These are phyloP conservation scores for Tonatia bakeri DNA, from an alignment of 2,113 vertebrate species.

Conservation along the genomic window DNA sequence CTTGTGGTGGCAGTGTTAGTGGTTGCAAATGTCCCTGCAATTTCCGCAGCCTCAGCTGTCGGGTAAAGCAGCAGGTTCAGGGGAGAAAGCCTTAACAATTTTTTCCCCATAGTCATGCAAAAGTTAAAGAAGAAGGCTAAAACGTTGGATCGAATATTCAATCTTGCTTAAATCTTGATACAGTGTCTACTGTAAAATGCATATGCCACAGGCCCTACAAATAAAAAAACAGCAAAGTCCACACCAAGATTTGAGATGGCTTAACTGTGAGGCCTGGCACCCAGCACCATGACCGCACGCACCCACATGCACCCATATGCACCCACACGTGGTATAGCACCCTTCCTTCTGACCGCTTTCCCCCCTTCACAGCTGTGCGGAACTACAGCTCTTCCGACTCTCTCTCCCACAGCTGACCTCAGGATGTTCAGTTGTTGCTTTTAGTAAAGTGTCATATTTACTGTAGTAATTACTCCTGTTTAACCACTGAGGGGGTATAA, in stretches of 20 bases:
- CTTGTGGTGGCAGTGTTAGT: rapidly evolving
- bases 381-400: neutral
- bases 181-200: neutral
- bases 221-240: neutral
- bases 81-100: neutral
- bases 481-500: neutral
- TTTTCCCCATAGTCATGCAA: neutral
- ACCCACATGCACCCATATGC: no score
- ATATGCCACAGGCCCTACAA: neutral
- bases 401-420: neutral
- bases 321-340: no score
- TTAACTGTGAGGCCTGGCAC: neutral
- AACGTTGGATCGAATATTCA: neutral
- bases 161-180: neutral
- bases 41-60: neutral
- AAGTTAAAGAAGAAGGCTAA: neutral
- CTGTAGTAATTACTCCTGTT: neutral
- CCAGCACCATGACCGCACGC: rapidly evolving
- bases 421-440: neutral
- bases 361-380: neutral
- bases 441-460: neutral
- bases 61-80: neutral
- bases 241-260: neutral
- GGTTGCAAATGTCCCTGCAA: neutral
- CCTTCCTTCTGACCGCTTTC: no score